A percentile compares a stretch with the other conserved stretches of the same genome.
These are phyloP conservation scores for Phenganax subtilis DNA, from an alignment of 92 coral and sea anemone species.

Conservation along the genomic window DNA sequence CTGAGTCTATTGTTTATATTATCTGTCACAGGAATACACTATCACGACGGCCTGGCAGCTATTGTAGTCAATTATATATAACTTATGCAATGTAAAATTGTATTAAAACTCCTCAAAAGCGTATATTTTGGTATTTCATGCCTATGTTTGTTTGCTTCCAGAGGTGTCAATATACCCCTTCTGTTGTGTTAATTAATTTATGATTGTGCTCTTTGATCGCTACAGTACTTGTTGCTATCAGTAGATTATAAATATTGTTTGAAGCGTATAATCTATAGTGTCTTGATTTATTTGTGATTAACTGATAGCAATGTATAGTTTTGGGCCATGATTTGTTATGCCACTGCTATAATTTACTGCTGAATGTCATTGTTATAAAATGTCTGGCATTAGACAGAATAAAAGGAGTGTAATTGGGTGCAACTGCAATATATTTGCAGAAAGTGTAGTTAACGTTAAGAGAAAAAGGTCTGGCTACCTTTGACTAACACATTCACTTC, in stretches of 20 bases:
- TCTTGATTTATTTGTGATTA: too few species aligned
- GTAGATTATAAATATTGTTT: neutral
- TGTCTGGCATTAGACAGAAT: too few species aligned
- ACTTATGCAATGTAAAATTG: neutral
- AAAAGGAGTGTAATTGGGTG: too few species aligned
- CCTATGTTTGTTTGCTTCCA: neutral
- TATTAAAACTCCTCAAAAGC: neutral
- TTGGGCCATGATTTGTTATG: too few species aligned
- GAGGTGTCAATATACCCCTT: neutral
- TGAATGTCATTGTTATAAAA: too few species aligned
- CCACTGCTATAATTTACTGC: too few species aligned
- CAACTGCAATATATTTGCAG: too few species aligned
- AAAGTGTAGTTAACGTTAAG: too few species aligned
- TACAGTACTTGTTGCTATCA: neutral
- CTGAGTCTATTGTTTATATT: neutral
- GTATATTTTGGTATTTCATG: neutral
- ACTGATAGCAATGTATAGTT: too few species aligned
- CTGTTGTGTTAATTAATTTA: neutral
- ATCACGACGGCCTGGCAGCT: neutral
- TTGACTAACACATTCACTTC: too few species aligned
- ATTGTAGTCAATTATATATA: neutral
- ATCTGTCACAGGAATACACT: constrained; percentile 11
- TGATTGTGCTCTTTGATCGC: neutral
- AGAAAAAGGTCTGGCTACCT: too few species aligned
- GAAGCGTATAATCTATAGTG: neutral